Conservation (phyloP, 2,113 vertebrate species). For the Oxygymnocypris stewartii region DNA sequence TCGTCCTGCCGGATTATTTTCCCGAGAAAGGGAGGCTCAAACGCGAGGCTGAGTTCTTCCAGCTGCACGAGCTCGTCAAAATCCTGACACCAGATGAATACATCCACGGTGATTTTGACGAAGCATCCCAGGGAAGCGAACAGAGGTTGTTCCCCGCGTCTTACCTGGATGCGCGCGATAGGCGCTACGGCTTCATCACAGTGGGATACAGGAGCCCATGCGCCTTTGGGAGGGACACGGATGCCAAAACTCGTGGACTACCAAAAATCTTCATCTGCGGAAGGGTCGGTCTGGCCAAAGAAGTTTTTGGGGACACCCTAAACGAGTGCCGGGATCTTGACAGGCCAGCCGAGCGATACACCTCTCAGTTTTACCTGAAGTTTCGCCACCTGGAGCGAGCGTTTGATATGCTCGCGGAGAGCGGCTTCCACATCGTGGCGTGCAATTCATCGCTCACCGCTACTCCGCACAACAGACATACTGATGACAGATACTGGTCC, state of each 20-base stretch:
- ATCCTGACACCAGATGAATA: constrained; percentile 87
- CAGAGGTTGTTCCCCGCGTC: constrained; percentile 85
- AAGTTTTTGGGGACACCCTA: constrained; percentile 95
- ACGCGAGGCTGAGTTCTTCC: constrained; percentile 96
- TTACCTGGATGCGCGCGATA: constrained; percentile 77
- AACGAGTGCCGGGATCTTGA: constrained; percentile 93
- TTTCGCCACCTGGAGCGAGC: constrained; percentile 95
- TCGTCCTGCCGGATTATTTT: constrained; percentile 97
- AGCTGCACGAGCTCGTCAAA: constrained; percentile 90
- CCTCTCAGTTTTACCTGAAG: constrained; percentile 93
- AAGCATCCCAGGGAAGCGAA: constrained; percentile 89
- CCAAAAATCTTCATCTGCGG: constrained; percentile 96
- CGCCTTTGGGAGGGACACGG: constrained; percentile 82
- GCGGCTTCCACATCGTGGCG: constrained; percentile 97
- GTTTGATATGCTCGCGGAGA: constrained; percentile 97
- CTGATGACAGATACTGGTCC: constrained; percentile 95
- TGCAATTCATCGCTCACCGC: constrained; percentile 94
- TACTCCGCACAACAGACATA: constrained; percentile 85
- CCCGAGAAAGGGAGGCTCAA: constrained; percentile 92
- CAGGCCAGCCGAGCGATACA: constrained; percentile 90
- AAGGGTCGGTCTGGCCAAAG: constrained; percentile 91
- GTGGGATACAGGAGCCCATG: constrained; percentile 87
- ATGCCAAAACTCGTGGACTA: constrained; percentile 87
- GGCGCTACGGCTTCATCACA: constrained; percentile 94
- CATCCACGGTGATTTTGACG: constrained; percentile 88